These are phyloP conservation scores for Colius striatus DNA, from an alignment of 2,113 vertebrate species.

Conservation along the genomic window DNA sequence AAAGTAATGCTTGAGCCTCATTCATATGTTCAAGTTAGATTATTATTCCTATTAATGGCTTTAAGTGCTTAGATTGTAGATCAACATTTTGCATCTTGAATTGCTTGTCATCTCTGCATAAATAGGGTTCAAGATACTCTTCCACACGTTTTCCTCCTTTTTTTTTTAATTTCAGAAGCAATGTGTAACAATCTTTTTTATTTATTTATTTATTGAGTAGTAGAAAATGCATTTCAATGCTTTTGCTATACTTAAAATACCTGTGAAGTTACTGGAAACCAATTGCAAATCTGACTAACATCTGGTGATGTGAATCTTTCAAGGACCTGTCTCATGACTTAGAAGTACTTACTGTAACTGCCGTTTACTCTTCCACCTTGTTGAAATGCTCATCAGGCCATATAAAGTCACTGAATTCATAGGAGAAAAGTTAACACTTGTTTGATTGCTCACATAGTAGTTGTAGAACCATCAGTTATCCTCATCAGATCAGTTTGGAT, in stretches of 20 bases:
- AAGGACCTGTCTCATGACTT: neutral
- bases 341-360: neutral
- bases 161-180: conserved; percentile 46
- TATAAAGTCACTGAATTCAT: conserved; percentile 27
- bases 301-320: neutral
- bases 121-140: conserved; percentile 61
- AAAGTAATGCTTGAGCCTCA: conserved; percentile 69
- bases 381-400: conserved; percentile 44
- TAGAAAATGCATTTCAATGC: neutral
- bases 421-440: conserved; percentile 52
- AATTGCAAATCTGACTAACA: neutral
- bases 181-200: conserved; percentile 15
- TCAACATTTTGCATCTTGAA: conserved; percentile 62
- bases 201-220: conserved; percentile 37
- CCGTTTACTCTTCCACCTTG: neutral
- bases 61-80: conserved; percentile 75
- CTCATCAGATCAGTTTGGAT: conserved; percentile 75
- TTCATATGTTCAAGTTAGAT: conserved; percentile 71
- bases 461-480: conserved; percentile 60
- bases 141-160: conserved; percentile 22
- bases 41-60: conserved; percentile 78
- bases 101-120: conserved; percentile 76
- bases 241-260: conserved; percentile 18
- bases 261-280: conserved; percentile 8
- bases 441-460: conserved; percentile 36